These are phyloP conservation scores for Lepidurus couesii DNA, from an alignment of 1,140 invertebrate genomes.

Conservation along the genomic window DNA sequence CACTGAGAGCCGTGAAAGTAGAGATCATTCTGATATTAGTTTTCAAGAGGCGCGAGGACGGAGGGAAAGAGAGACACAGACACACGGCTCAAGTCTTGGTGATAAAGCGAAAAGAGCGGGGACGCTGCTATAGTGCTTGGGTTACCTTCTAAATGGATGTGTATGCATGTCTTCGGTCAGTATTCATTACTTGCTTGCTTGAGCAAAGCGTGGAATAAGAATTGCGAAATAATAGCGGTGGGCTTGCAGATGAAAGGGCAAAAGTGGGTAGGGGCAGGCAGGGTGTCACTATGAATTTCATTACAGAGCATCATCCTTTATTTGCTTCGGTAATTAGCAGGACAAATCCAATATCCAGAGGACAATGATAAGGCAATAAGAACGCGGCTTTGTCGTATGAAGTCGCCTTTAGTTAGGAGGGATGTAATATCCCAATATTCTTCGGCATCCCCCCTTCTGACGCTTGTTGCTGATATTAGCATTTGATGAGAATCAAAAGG, in stretches of 20 bases:
- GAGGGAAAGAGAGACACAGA: background rate
- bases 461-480: slow-evolving; percentile 21
- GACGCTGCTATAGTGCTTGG: background rate
- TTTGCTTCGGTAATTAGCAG: slow-evolving; percentile 19
- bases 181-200: background rate
- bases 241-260: background rate
- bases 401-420: background rate
- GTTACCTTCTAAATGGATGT: background rate
- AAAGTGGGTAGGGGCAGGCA: background rate
- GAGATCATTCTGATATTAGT: slow-evolving; percentile 4
- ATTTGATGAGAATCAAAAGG: slow-evolving; percentile 10
- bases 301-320: slow-evolving; percentile 16
- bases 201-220: background rate
- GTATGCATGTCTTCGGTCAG: background rate
- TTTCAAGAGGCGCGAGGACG: background rate
- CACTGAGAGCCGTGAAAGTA: slow-evolving; percentile 5
- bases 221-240: background rate
- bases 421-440: slow-evolving; percentile 7
- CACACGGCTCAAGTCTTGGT: background rate
- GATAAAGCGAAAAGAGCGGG: background rate
- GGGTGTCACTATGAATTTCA: slow-evolving; percentile 18
- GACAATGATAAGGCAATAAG: slow-evolving; percentile 13
- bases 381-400: background rate
- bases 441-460: background rate
- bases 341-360: slow-evolving; percentile 15